Conservation (phyloP, 2,888 invertebrate species). For the Schrankia costaestrigalis region DNA sequence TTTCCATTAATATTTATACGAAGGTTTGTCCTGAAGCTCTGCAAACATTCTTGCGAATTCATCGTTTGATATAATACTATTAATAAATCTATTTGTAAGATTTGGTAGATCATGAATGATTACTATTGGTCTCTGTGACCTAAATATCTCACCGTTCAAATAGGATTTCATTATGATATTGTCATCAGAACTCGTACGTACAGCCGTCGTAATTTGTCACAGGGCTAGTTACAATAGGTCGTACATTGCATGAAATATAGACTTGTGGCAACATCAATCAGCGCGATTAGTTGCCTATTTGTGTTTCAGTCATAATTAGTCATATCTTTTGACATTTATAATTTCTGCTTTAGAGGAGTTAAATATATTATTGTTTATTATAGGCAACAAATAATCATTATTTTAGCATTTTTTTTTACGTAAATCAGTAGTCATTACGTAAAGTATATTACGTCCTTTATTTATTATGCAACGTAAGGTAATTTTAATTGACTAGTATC, state of each 20-base stretch:
- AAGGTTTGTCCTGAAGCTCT: too few relatives aligned
- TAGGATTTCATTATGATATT: constrained; percentile 39
- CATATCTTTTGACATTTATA: too few relatives aligned
- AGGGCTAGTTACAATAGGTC: constrained; percentile 55
- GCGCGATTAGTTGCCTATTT: constrained; percentile 20
- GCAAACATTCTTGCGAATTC: too few relatives aligned
- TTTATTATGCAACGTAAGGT: neutral
- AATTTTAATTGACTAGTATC: too few relatives aligned
- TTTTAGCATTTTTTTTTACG: constrained; percentile 3
- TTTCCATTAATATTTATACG: too few relatives aligned
- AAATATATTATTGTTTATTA: too few relatives aligned
- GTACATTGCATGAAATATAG: constrained; percentile 56
- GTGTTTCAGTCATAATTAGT: too few relatives aligned
- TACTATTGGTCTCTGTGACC: constrained; percentile 21
- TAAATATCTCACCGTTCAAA: constrained; percentile 23
- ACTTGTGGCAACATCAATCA: constrained; percentile 44
- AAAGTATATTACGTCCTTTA: neutral
- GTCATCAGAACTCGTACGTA: constrained; percentile 32
- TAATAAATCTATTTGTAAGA: too few relatives aligned
- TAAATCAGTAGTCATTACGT: neutral
- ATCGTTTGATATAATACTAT: too few relatives aligned
- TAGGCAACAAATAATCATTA: too few relatives aligned
- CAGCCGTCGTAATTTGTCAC: constrained; percentile 54
- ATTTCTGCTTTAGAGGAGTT: too few relatives aligned
- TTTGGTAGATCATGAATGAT: too few relatives aligned